Conservation (phyloP, 35 echinoderm and acorn worm genomes). For the Stichopus chloronotus region DNA sequence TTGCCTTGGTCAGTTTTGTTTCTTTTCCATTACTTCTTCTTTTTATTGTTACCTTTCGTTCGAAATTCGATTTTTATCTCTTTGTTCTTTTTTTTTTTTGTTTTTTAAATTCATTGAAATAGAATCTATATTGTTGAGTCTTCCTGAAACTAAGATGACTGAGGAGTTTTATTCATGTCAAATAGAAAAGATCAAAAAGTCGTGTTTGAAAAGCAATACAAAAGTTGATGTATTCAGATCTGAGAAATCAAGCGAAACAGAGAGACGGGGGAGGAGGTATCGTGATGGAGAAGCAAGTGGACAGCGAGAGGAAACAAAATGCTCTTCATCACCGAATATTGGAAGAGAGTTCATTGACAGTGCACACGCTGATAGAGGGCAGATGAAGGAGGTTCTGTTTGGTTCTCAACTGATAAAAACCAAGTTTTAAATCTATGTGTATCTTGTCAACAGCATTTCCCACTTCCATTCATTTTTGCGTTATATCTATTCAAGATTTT, state of each 20-base stretch:
- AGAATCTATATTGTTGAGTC: slow-evolving; percentile 46
- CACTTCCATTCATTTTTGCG: neutral
- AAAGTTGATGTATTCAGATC: slow-evolving; percentile 40
- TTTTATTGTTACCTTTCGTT: neutral
- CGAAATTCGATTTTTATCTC: neutral
- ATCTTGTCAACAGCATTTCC: neutral
- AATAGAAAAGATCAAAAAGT: neutral
- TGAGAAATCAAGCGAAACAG: neutral
- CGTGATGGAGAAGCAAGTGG: too few relatives aligned
- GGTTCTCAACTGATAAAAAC: neutral
- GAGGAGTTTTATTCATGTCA: neutral
- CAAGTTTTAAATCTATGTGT: neutral
- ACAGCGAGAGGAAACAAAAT: neutral
- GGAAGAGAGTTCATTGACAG: too few relatives aligned
- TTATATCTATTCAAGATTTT: neutral
- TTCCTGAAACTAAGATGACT: neutral
- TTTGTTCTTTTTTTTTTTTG: neutral
- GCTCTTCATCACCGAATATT: neutral
- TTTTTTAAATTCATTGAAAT: slow-evolving; percentile 23
- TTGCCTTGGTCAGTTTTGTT: neutral
- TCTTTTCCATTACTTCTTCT: slow-evolving; percentile 3
- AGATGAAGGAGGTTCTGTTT: neutral
- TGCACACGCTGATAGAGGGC: too few relatives aligned
- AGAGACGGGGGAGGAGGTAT: neutral
- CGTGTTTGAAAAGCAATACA: slow-evolving; percentile 34